Evolutionary conservation across 2,113 vertebrate species (phyloP).

Genomic region (Uropsilus gracilis): DNA sequence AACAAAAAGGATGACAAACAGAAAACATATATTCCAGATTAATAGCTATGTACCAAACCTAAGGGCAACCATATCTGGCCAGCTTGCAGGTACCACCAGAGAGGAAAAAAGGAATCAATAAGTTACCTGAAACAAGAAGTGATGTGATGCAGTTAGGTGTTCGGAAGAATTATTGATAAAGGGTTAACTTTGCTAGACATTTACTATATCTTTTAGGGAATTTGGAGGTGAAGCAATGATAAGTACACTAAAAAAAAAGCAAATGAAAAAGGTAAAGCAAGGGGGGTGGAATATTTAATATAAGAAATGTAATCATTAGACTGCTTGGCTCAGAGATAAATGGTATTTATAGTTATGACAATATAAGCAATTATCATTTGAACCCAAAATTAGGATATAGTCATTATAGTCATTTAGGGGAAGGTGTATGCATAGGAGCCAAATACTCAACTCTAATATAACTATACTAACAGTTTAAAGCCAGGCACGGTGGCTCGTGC

Average conservation of each 20-base stretch:
- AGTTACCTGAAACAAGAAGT: not conserved
- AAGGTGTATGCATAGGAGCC: not conserved
- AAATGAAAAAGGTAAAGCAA: not conserved
- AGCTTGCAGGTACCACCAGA: not conserved
- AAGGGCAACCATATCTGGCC: not conserved
- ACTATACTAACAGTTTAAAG: not conserved
- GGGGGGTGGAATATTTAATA: not conserved
- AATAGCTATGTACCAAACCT: not conserved
- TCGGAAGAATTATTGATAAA: not conserved
- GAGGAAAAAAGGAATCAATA: not conserved
- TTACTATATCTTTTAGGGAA: not conserved
- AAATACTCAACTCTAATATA: not conserved
- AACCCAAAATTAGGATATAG: not conserved
- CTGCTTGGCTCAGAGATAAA: not conserved
- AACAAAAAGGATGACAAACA: not conserved
- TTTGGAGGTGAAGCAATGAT: not conserved
- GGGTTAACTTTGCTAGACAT: not conserved
- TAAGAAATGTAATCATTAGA: not conserved
- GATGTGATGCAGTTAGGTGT: not conserved
- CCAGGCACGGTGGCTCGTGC: too few species aligned
- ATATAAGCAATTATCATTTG: slow-evolving; percentile 19
- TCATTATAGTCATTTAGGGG: not conserved
- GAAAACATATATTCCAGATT: not conserved
- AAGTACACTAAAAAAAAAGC: not conserved
- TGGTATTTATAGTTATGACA: not conserved